phyloP scores from a whole-genome alignment of 1,140 invertebrate species.

The Aphaenogaster ashmeadi region DNA sequence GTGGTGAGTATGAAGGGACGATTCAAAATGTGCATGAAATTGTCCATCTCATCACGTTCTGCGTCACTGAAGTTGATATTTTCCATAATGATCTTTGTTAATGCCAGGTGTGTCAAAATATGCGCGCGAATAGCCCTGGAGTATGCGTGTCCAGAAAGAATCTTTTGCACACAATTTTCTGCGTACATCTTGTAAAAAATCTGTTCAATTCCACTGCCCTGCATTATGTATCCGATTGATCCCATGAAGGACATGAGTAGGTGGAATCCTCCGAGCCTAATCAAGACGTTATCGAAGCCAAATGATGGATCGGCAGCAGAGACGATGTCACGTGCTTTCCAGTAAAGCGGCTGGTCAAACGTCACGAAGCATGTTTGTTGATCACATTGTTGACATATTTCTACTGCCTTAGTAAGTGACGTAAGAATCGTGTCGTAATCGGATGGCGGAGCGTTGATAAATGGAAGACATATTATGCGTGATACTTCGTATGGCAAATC shows the following conservation, averaged over 20 bases:
- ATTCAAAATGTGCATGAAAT: too few relatives aligned
- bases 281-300: too few relatives aligned
- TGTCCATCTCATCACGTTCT: background rate
- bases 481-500: background rate
- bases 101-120: background rate
- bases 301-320: too few relatives aligned
- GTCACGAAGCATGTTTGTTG: background rate
- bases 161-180: background rate
- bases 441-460: background rate
- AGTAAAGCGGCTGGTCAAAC: background rate
- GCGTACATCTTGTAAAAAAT: too few relatives aligned
- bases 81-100: background rate
- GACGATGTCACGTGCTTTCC: background rate
- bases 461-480: background rate
- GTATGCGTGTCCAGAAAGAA: background rate
- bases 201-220: too few relatives aligned
- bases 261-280: too few relatives aligned
- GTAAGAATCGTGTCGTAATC: background rate
- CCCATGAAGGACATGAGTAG: too few relatives aligned
- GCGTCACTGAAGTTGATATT: background rate
- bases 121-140: background rate
- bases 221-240: too few relatives aligned
- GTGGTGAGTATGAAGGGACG: background rate
- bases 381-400: background rate
- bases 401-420: background rate